phyloP scores from a whole-genome alignment of 2,113 vertebrate genomes.

The Melospiza georgiana region DNA sequence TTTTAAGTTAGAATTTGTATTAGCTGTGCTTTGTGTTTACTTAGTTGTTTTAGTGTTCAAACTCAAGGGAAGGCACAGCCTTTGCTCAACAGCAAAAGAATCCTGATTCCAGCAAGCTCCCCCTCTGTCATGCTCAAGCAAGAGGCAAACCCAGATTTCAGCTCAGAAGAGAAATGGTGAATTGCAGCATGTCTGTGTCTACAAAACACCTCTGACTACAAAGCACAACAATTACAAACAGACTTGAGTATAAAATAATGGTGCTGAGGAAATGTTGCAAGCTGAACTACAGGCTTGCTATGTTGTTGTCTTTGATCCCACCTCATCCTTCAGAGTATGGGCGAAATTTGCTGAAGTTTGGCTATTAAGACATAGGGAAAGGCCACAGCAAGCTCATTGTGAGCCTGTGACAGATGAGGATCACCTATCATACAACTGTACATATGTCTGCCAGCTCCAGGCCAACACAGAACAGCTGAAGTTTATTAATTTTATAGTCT shows the following conservation, averaged over 20 bases:
- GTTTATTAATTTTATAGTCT: background rate
- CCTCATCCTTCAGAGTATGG: background rate
- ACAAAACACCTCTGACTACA: background rate
- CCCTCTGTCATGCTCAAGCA: rapidly evolving
- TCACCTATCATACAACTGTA: too few relatives aligned
- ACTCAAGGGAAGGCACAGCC: background rate
- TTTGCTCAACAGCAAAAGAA: background rate
- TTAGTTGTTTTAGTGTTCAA: background rate
- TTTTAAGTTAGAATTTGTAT: background rate
- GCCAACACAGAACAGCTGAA: background rate
- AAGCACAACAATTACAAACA: background rate
- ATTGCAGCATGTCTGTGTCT: background rate
- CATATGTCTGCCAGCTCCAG: background rate
- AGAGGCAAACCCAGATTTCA: background rate
- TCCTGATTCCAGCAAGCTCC: background rate
- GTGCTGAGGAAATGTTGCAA: background rate
- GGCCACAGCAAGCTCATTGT: background rate
- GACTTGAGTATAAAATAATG: rapidly evolving
- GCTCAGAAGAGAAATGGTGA: background rate
- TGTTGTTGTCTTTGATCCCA: background rate
- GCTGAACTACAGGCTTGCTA: background rate
- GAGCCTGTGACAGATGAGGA: background rate
- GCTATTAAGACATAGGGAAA: background rate
- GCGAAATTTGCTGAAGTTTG: background rate
- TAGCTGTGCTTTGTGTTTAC: background rate